Evolutionary conservation across 1,140 invertebrate genomes (phyloP), one percentile per base, ranked within the genome.

Genomic region (Listronotus oregonensis): DNA sequence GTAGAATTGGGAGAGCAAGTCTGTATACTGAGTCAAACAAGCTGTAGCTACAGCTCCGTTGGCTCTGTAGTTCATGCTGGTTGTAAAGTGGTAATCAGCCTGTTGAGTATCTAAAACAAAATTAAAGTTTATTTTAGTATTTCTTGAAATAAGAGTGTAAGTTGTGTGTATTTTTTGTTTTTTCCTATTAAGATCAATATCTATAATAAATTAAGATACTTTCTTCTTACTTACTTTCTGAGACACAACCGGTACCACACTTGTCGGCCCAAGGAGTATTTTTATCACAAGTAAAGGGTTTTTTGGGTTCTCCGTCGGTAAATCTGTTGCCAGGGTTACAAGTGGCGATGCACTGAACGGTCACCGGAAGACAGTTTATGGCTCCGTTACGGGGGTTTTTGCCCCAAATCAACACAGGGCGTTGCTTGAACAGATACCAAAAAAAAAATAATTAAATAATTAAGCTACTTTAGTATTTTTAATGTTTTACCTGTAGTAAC

Each of bases 191-290:
- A n/a, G n/a, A n/a, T n/a, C n/a, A n/a, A n/a, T n/a, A n/a, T n/a
- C n/a, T n/a, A n/a, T n/a, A n/a, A n/a, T n/a, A n/a, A n/a, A n/a
- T n/a, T n/a, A n/a, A n/a, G n/a, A n/a, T n/a, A n/a, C n/a, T n/a
- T n/a, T n/a, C n/a, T n/a, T n/a, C n/a, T n/a, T 64, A 80, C 80
- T 79, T 81, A 90, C 88, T 90, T 87, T 95, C 92, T 9, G 93
- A 94, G 32, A 97, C 93, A 79, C 95, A 97, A 75, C 97, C 94
- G 95, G 94, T 39, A 97, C 92, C 54, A 96, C 90, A 4, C 90
- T 89, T 4, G 88, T 87, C 9, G 94, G 94, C 8, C 94, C 94
- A 97, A 68, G 87, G 81, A 57, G 87, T 87, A 58, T 89, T 89
- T 0, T 85, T 83, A 73, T 91, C 88, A 76, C 94, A 97, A 15